These are phyloP conservation scores for Phymastichus coffea DNA, from an alignment of 1,140 invertebrate genomes.

Conservation along the genomic window DNA sequence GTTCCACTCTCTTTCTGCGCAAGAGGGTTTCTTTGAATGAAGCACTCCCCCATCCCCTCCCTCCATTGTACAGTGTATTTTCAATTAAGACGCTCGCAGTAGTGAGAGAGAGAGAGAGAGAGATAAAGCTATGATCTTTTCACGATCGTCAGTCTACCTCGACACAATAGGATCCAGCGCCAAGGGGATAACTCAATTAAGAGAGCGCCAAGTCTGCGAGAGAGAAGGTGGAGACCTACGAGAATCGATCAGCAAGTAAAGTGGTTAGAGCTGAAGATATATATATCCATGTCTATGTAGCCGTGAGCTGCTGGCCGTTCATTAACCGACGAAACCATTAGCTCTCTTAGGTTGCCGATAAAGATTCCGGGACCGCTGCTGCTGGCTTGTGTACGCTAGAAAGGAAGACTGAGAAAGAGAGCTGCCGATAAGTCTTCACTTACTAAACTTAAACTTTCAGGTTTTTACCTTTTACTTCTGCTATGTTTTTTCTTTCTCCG, in stretches of 20 bases:
- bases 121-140: constrained; percentile 4
- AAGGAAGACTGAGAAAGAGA: too few species aligned
- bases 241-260: too few species aligned
- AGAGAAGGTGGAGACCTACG: too few species aligned
- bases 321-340: constrained; percentile 14
- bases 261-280: too few species aligned
- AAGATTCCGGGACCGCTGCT: neutral
- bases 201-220: neutral
- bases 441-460: neutral
- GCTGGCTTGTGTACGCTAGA: neutral
- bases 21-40: too few species aligned
- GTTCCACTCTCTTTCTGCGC: neutral
- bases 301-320: neutral
- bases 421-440: neutral
- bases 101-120: too few species aligned
- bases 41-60: neutral
- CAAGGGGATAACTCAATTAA: constrained; percentile 9
- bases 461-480: too few species aligned
- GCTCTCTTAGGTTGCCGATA: constrained; percentile 6
- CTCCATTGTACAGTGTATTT: neutral
- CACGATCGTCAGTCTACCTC: neutral
- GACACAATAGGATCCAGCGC: neutral
- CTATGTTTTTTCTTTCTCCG: too few species aligned
- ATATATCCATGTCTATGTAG: too few species aligned
- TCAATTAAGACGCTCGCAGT: neutral